These are phyloP conservation scores for Tenthredo distinguenda DNA, from an alignment of 2,888 invertebrate genomes.

Conservation along the genomic window DNA sequence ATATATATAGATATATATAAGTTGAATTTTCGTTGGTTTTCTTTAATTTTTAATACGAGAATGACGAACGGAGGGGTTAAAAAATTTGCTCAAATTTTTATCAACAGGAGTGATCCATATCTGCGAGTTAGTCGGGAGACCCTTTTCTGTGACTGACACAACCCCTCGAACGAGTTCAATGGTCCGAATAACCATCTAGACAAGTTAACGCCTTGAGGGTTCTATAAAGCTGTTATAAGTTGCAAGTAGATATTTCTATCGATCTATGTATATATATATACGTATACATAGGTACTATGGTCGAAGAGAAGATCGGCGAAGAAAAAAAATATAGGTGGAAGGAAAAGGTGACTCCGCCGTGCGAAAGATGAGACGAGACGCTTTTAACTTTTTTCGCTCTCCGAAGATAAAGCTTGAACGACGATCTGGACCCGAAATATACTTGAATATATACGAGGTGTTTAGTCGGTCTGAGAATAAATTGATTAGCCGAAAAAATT, in stretches of 20 bases:
- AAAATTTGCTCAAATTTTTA: constrained; percentile 16
- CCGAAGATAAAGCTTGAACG: background rate
- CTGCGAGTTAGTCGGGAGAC: background rate
- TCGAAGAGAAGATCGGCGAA: background rate
- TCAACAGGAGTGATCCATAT: background rate
- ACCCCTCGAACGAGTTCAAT: background rate
- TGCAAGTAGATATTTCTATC: background rate
- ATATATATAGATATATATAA: background rate
- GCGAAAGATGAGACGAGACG: background rate
- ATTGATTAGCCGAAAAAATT: background rate
- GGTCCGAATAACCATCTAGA: constrained; percentile 17
- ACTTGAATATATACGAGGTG: background rate
- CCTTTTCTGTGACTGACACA: background rate
- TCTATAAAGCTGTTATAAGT: background rate
- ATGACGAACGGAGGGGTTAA: background rate
- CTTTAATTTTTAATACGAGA: background rate
- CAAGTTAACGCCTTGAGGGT: constrained; percentile 5
- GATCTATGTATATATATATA: background rate
- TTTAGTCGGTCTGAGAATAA: background rate
- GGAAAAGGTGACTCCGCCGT: background rate
- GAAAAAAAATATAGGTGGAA: background rate
- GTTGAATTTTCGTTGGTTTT: background rate
- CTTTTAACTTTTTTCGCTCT: background rate
- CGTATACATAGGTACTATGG: too few relatives aligned
- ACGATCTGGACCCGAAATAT: background rate